These are phyloP conservation scores for Seladonia tumulorum DNA, from an alignment of 2,888 invertebrate genomes.

Conservation along the genomic window DNA sequence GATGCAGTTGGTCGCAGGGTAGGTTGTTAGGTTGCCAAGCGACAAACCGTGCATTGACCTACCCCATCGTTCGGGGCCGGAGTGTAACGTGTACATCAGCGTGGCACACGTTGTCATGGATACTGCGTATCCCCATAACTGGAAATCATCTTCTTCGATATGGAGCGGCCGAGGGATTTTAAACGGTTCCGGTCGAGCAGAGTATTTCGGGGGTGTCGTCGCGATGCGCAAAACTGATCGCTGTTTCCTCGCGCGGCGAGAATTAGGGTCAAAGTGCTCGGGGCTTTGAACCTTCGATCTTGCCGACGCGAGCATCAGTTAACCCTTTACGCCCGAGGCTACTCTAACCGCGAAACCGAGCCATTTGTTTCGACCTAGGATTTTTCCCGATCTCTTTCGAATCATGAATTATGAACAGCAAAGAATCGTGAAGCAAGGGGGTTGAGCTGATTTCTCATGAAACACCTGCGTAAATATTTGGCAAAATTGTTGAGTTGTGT, in stretches of 20 bases:
- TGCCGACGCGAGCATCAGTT: neutral
- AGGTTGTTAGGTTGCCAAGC: conserved; percentile 79
- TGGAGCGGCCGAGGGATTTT: conserved; percentile 26
- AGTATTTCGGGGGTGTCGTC: neutral
- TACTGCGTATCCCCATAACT: conserved; percentile 69
- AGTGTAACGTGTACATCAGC: conserved; percentile 59
- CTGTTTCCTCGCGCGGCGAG: neutral
- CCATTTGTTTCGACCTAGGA: neutral
- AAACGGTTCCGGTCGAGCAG: conserved; percentile 4
- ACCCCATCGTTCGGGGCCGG: conserved; percentile 69
- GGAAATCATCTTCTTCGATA: conserved; percentile 67
- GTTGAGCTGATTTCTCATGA: too few species aligned
- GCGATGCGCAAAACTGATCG: neutral
- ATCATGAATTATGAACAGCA: neutral
- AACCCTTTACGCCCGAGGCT: neutral
- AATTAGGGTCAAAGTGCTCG: conserved; percentile 6
- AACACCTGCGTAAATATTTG: too few species aligned
- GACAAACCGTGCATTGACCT: conserved; percentile 79
- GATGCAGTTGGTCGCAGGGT: conserved; percentile 70
- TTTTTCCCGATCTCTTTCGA: neutral
- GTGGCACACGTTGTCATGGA: conserved; percentile 70
- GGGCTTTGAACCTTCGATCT: neutral
- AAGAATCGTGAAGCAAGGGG: too few species aligned
- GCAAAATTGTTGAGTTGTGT: too few species aligned
- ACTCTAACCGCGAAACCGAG: neutral